Evolutionary conservation across 2,113 vertebrate species (phyloP).

Genomic region (Psophia crepitans): DNA sequence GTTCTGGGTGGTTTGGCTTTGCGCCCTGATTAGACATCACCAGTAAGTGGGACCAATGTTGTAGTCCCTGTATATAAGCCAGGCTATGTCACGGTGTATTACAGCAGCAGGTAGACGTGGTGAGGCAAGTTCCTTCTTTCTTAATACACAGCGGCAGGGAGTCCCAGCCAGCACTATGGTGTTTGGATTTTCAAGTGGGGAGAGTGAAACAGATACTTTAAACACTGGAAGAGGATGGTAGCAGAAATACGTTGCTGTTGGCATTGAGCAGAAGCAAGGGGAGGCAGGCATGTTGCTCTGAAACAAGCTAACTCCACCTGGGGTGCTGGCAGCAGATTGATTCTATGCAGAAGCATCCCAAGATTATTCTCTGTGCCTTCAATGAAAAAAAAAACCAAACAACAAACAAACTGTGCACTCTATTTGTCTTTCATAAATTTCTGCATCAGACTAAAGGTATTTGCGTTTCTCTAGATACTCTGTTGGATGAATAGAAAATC

Average conservation of each 20-base stretch:
- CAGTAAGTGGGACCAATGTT: rapidly evolving
- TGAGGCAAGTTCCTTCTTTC: not conserved
- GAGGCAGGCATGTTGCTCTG: not conserved
- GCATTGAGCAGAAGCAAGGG: not conserved
- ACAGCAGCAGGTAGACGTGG: not conserved
- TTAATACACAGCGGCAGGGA: not conserved
- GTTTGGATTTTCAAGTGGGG: not conserved
- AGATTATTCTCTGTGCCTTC: not conserved
- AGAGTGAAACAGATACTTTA: not conserved
- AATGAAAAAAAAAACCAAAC: not conserved
- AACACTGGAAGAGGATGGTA: not conserved
- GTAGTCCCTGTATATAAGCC: not conserved
- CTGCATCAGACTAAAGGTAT: not conserved
- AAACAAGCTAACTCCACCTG: not conserved
- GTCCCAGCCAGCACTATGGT: not conserved
- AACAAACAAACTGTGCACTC: not conserved
- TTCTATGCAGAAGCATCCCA: not conserved
- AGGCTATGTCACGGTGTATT: rapidly evolving
- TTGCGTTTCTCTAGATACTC: not conserved
- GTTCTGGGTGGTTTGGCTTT: not conserved
- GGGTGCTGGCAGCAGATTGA: not conserved
- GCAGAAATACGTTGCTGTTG: not conserved
- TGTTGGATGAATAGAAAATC: not conserved
- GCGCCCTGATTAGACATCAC: not conserved
- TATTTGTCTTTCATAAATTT: not conserved